A percentile compares a stretch with the other conserved stretches of the same genome.
phyloP scores from a whole-genome alignment of 2,888 invertebrate species.

The Hydrotaea cyrtoneurina region DNA sequence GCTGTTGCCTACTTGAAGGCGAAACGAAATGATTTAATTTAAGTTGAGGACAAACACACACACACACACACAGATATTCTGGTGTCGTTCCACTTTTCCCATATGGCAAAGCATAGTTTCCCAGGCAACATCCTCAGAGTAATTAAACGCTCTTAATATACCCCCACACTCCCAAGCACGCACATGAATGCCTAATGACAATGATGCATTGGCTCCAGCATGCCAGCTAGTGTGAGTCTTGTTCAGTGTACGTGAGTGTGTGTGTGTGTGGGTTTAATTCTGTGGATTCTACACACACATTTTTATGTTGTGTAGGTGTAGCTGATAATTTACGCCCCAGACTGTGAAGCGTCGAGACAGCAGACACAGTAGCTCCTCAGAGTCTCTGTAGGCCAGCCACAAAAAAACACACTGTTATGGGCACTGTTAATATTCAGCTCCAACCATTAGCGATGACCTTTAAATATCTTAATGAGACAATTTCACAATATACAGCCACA shows the following conservation, averaged over 20 bases:
- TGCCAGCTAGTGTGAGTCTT: neutral
- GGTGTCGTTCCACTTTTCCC: neutral
- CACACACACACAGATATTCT: no score
- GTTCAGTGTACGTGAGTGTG: neutral
- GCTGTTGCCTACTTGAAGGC: neutral
- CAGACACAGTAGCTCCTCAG: neutral
- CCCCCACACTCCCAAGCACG: neutral
- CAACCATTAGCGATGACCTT: neutral
- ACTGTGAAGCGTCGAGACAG: neutral
- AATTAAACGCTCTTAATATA: neutral
- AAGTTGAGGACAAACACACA: neutral
- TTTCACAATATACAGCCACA: neutral
- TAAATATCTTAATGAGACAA: neutral
- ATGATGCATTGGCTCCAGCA: neutral
- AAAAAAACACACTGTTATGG: neutral
- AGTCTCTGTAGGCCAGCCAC: neutral
- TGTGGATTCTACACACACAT: neutral
- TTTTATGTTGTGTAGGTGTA: neutral
- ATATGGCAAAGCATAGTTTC: neutral
- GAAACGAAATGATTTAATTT: neutral
- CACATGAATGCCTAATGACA: neutral
- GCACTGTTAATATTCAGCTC: neutral
- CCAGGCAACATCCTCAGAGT: neutral
- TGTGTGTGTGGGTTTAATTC: neutral
- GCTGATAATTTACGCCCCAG: neutral